Base-by-base conservation (phyloP, 2,888 invertebrate genomes). In the Philonicus albiceps region DNA sequence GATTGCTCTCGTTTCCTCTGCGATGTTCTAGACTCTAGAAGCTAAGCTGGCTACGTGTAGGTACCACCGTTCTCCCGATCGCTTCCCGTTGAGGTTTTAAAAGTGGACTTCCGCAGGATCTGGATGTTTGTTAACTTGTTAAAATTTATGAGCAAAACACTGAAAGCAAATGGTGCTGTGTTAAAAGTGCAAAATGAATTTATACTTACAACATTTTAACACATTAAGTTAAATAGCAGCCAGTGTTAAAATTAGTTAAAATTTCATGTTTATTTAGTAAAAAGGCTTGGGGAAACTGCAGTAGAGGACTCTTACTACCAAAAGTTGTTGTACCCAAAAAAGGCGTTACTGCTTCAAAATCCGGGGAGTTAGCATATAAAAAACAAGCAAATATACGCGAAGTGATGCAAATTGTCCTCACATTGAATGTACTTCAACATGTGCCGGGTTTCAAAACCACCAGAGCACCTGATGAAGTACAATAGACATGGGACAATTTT, bases 381-480 rank as follows among this genome's bases (percentile, higher is more conserved):
- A 0, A 11, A 13, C 11, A 4, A 74, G 8, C 27, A 34, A 34
- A 34, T 31, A 74, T 2, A n/a, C 31, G 19, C 8, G 31, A 34
- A 27, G 22, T 34, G 88, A 85, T 87, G 89, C 85, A 86, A 87
- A 88, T 93, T 93, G 94, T 94, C 95, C 95, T 93, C 97, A 96
- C 96, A 97, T 96, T 96, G 96, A 97, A 97, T 97, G 97, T 96
- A 97, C 97, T 97, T 97, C 97, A 97, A 96, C 97, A 97, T 97
- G 96, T 97, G 97, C 97, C 97, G 97, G 97, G 97, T 96, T 95
- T 94, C 90, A 91, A 93, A 93, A 94, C 94, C 95, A 97, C 97
- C 97, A 97, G 97, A 98, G 97, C 97, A 98, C 97, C 97, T 98
- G 97, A 97, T 97, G 97, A 97, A 98, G 97, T 98, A 98, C 97